Conservation (phyloP, 2,888 invertebrate genomes). For the Eupithecia exiguata region DNA sequence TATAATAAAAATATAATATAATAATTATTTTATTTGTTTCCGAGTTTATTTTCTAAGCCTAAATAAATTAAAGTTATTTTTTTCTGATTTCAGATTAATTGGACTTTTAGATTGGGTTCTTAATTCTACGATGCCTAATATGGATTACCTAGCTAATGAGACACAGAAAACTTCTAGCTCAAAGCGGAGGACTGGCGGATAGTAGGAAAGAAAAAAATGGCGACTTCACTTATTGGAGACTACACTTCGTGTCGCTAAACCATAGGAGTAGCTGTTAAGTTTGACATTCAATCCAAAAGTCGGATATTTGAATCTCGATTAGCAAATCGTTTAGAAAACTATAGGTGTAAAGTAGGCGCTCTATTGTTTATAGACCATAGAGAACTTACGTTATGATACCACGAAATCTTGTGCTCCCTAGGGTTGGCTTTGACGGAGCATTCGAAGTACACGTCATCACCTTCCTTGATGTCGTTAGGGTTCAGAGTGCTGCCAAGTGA, state of each 20-base stretch:
- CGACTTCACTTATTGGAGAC: too few species aligned
- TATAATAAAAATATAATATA: too few species aligned
- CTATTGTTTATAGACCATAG: not conserved
- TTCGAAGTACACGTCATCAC: constrained; percentile 95
- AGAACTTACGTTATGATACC: constrained; percentile 86
- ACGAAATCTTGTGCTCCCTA: constrained; percentile 91
- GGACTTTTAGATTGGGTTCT: too few species aligned
- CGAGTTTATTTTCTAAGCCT: too few species aligned
- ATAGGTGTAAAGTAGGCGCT: not conserved
- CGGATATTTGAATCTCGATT: not conserved
- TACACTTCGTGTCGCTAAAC: not conserved
- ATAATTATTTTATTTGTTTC: too few species aligned
- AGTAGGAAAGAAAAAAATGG: too few species aligned
- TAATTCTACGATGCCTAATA: too few species aligned
- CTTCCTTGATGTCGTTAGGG: constrained; percentile 94
- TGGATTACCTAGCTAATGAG: not conserved
- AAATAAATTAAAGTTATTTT: too few species aligned
- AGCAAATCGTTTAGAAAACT: not conserved
- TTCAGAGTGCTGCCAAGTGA: constrained; percentile 93
- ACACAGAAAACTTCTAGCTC: not conserved
- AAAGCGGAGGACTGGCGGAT: too few species aligned
- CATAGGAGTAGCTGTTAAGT: not conserved
- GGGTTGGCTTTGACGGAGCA: constrained; percentile 94
- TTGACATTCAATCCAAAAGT: not conserved
- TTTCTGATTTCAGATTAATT: too few species aligned